phyloP scores from a whole-genome alignment of 2,888 invertebrate genomes.

The Mallateleia sp. region DNA sequence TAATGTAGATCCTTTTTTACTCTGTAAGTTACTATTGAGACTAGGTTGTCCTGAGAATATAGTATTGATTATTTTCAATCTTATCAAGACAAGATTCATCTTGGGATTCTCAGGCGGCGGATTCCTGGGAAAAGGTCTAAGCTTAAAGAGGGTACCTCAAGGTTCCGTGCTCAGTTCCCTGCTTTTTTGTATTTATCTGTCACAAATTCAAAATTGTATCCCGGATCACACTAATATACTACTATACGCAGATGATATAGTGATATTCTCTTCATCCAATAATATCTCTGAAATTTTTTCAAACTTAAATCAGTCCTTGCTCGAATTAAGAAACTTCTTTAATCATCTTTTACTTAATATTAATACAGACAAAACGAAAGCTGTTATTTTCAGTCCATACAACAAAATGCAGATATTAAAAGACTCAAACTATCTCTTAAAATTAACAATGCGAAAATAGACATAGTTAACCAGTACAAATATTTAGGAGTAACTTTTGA shows the following conservation, averaged over 20 bases:
- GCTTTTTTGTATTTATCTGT: neutral
- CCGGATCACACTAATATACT: neutral
- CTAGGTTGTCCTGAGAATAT: neutral
- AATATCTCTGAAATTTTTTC: neutral
- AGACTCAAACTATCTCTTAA: no score
- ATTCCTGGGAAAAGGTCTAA: neutral
- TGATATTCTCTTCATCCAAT: neutral
- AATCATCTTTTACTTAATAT: neutral
- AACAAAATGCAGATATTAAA: no score
- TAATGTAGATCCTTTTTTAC: conserved; percentile 2
- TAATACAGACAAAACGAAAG: no score
- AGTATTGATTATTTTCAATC: conserved; percentile 5
- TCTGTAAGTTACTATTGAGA: neutral
- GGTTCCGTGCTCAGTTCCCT: neutral
- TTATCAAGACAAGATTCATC: conserved; percentile 7
- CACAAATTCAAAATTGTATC: no score
- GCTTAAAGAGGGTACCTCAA: conserved; percentile 6
- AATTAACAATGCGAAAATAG: no score
- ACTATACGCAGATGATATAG: conserved; percentile 24
- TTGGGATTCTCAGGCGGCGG: neutral
- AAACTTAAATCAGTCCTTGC: neutral
- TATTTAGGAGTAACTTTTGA: neutral
- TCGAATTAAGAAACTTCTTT: neutral
- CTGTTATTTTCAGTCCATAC: no score
- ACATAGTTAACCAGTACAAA: neutral